Evolutionary conservation across 1,140 invertebrate genomes (phyloP).

Genomic region (Aricia agestis): DNA sequence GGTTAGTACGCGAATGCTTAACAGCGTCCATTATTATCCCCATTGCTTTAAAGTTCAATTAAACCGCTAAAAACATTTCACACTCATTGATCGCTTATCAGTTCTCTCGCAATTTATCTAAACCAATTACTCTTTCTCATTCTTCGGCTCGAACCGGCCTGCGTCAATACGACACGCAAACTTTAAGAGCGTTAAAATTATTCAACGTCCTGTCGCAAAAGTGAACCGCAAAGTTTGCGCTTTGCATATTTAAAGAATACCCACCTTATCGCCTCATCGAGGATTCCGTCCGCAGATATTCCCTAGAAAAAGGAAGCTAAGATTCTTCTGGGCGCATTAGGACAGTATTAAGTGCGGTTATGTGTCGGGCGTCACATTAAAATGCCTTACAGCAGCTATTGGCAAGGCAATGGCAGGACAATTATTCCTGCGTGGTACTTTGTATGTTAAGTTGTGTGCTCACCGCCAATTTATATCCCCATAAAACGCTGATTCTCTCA

Average conservation of each 20-base stretch:
- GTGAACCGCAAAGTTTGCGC: conserved; percentile 63
- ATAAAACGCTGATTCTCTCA: conserved; percentile 16
- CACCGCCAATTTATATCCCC: conserved; percentile 45
- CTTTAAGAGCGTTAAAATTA: conserved; percentile 73
- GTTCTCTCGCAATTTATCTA: conserved; percentile 32
- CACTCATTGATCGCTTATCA: conserved; percentile 21
- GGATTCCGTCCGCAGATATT: conserved; percentile 63
- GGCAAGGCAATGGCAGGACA: conserved; percentile 56
- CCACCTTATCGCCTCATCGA: conserved; percentile 68
- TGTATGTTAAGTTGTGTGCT: conserved; percentile 42
- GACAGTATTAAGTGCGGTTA: conserved; percentile 73
- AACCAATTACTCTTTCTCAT: conserved; percentile 41
- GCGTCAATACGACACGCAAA: conserved; percentile 66
- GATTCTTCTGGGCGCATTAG: conserved; percentile 64
- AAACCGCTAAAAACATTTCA: conserved; percentile 6
- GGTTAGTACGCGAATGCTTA: too few relatives aligned
- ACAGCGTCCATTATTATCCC: too few relatives aligned
- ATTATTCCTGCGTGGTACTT: conserved; percentile 49
- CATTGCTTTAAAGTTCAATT: not conserved
- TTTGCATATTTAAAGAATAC: conserved; percentile 73
- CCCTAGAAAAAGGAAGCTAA: conserved; percentile 53
- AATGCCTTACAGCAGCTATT: conserved; percentile 53
- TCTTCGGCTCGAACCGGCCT: conserved; percentile 29
- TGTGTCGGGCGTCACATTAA: conserved; percentile 69
- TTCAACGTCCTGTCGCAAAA: conserved; percentile 68